Percentiles rank a stretch among this genome's conserved stretches.
Evolutionary conservation across 1,140 invertebrate genomes (phyloP).

Genomic region (Antheraea mylitta): DNA sequence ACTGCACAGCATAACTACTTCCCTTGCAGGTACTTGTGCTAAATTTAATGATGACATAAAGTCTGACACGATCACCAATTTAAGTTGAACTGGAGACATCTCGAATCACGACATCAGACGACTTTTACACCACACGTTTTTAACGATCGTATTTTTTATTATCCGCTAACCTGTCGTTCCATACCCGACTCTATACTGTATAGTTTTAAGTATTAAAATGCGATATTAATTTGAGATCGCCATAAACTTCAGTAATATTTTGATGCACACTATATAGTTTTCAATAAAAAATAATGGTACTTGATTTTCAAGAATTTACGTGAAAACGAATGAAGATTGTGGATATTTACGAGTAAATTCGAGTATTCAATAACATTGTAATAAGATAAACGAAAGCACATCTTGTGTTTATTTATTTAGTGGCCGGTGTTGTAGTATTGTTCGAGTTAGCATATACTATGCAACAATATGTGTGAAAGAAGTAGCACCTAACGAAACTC

Average conservation of each 20-base stretch:
- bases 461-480: no score
- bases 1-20: not conserved
- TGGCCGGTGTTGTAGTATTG: no score
- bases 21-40: not conserved
- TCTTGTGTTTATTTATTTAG: no score
- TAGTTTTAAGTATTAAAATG: not conserved
- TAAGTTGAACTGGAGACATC: conserved; percentile 5
- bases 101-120: conserved; percentile 28
- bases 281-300: not conserved
- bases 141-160: conserved; percentile 25
- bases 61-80: not conserved
- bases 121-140: conserved; percentile 23
- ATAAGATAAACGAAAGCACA: no score
- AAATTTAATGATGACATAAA: not conserved
- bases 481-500: no score
- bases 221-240: not conserved
- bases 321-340: no score
- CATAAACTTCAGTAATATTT: no score
- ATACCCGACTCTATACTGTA: not conserved
- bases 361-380: no score
- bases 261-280: not conserved
- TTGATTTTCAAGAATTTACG: no score
- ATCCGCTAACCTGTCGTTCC: not conserved
- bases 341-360: no score
- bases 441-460: no score